These are phyloP conservation scores for Mus caroli DNA, from an alignment of 2,797 vertebrate genomes.

Conservation along the genomic window DNA sequence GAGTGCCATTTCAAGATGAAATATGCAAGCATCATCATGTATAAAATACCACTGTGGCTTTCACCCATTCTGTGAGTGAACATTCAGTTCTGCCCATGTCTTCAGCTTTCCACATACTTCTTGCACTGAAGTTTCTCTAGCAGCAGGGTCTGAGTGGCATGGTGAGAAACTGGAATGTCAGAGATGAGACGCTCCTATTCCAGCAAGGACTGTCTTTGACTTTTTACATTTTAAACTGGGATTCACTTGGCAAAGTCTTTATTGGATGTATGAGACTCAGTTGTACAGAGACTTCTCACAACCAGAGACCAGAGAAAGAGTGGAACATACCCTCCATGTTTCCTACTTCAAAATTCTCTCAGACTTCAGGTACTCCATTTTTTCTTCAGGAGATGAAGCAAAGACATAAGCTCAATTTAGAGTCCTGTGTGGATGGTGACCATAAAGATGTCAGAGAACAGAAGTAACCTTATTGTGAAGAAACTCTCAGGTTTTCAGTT, in stretches of 20 bases:
- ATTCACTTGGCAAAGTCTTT: constrained; percentile 80
- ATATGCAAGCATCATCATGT: neutral
- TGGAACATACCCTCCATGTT: constrained; percentile 71
- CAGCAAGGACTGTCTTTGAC: constrained; percentile 81
- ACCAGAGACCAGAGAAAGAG: constrained; percentile 68
- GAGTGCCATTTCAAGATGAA: neutral
- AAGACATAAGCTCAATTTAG: neutral
- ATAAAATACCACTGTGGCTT: constrained; percentile 20
- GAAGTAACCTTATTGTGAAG: neutral
- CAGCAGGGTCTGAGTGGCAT: constrained; percentile 68
- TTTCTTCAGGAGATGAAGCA: constrained; percentile 39
- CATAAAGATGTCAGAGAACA: neutral
- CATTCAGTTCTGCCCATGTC: neutral
- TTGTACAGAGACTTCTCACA: constrained; percentile 78
- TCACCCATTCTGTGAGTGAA: neutral
- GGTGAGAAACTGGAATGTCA: constrained; percentile 74
- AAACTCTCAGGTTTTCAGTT: constrained; percentile 20
- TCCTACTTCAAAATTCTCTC: constrained; percentile 47
- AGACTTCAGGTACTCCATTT: neutral
- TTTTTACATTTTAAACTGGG: constrained; percentile 83
- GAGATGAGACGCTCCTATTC: constrained; percentile 83
- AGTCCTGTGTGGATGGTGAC: neutral
- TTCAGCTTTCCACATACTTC: neutral
- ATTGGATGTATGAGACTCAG: constrained; percentile 83
- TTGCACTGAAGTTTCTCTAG: neutral